phyloP scores from a whole-genome alignment of 1,140 invertebrate species.

The Thereuonema tuberculata region DNA sequence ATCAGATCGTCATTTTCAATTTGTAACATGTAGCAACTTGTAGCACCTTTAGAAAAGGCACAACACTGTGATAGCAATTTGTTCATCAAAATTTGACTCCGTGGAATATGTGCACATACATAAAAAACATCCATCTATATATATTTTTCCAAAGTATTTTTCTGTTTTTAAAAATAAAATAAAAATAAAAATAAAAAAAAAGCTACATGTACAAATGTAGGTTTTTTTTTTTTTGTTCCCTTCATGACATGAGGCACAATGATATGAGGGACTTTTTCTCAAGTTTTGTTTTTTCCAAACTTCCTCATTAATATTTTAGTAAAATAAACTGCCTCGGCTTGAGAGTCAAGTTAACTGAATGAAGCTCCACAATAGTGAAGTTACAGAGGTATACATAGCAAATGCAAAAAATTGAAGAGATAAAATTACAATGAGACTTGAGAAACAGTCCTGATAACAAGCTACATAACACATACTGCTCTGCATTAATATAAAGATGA shows the following conservation, averaged over 20 bases:
- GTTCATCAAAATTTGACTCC: background rate
- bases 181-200: too few species aligned
- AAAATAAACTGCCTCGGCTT: too few species aligned
- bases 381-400: background rate
- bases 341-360: too few species aligned
- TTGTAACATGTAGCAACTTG: constrained; percentile 4
- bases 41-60: constrained; percentile 1
- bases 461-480: background rate
- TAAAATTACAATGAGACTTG: background rate
- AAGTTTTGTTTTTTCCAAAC: too few species aligned
- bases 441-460: constrained; percentile 3
- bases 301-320: too few species aligned
- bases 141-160: background rate
- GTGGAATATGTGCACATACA: background rate
- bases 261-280: constrained; percentile 8
- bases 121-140: background rate
- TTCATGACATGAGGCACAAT: constrained; percentile 9
- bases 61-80: background rate
- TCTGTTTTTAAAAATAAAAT: constrained; percentile 1
- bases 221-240: constrained; percentile 1
- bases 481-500: too few species aligned
- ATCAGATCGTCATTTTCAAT: background rate
- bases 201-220: constrained; percentile 3
- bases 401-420: background rate
- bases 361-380: background rate